Conservation (phyloP, 2,113 vertebrate species). For the Poeciliopsis retropinna region DNA sequence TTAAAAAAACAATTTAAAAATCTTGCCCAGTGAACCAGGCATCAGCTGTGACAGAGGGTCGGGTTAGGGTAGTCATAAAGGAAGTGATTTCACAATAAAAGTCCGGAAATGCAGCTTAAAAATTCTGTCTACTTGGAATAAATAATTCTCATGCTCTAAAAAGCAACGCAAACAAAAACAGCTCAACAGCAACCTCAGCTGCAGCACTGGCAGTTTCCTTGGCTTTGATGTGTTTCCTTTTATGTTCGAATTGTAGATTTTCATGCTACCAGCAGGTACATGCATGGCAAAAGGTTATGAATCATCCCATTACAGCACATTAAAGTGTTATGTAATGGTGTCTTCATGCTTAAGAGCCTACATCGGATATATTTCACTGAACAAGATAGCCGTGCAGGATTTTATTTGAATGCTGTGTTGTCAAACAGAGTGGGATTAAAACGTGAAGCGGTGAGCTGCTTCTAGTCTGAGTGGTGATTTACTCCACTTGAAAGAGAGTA, state of each 20-base stretch:
- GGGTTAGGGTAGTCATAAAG: no score
- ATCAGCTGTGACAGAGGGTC: no score
- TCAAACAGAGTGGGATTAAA: conserved; percentile 37
- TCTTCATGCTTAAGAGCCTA: conserved; percentile 11
- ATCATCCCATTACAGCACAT: conserved; percentile 35
- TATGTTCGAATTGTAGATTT: conserved; percentile 11
- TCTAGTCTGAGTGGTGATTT: neutral
- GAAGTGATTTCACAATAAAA: no score
- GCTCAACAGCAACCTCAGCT: neutral
- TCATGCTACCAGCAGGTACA: conserved; percentile 15
- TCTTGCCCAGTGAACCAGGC: no score
- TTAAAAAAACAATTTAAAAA: no score
- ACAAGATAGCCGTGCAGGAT: conserved; percentile 23
- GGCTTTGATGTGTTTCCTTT: conserved; percentile 1
- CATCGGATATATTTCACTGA: neutral
- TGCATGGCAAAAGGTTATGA: conserved; percentile 16
- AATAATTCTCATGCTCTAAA: no score
- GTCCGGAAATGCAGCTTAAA: no score
- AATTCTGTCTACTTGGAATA: no score
- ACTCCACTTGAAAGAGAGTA: conserved; percentile 1
- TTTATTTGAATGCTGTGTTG: conserved; percentile 38
- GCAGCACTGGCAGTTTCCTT: neutral
- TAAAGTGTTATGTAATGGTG: conserved; percentile 28
- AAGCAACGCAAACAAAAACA: neutral
- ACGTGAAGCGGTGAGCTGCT: conserved; percentile 17